phyloP scores from a whole-genome alignment of 2,797 vertebrate species.

The Hoplostethus atlanticus region DNA sequence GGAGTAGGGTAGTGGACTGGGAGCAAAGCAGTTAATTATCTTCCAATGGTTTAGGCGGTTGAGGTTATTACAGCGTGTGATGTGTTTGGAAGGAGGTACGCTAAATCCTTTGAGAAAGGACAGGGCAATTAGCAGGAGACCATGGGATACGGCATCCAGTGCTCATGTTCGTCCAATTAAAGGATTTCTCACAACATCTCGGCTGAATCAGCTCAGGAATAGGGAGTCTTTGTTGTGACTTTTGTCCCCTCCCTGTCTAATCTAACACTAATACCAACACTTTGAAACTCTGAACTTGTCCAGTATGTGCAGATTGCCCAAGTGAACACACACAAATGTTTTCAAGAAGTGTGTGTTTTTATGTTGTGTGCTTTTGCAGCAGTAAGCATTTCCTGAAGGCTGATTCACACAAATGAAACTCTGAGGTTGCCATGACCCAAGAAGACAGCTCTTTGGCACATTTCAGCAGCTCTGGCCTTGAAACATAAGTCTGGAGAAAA shows the following conservation, averaged over 20 bases:
- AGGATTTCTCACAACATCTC: neutral
- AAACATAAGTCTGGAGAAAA: constrained; percentile 68
- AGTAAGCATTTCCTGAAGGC: constrained; percentile 74
- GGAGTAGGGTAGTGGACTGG: no score
- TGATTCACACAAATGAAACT: constrained; percentile 77
- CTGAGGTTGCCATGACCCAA: constrained; percentile 84
- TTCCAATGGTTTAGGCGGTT: neutral
- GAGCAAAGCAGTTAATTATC: neutral
- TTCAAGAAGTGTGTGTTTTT: constrained; percentile 52
- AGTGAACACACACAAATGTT: constrained; percentile 40
- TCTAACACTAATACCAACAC: neutral
- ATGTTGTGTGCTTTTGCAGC: constrained; percentile 50
- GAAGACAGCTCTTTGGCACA: constrained; percentile 81
- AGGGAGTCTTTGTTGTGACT: constrained; percentile 3
- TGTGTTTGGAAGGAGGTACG: no score
- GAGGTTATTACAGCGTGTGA: no score
- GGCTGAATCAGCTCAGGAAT: neutral
- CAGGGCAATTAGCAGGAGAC: no score
- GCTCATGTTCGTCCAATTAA: neutral
- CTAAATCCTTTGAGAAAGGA: no score
- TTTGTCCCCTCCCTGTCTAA: neutral
- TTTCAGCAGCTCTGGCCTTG: constrained; percentile 77
- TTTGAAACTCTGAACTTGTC: constrained; percentile 23
- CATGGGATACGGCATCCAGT: neutral
- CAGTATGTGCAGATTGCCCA: neutral